phyloP scores from a whole-genome alignment of 2,888 invertebrate species.

The Ceriagrion tenellum region DNA sequence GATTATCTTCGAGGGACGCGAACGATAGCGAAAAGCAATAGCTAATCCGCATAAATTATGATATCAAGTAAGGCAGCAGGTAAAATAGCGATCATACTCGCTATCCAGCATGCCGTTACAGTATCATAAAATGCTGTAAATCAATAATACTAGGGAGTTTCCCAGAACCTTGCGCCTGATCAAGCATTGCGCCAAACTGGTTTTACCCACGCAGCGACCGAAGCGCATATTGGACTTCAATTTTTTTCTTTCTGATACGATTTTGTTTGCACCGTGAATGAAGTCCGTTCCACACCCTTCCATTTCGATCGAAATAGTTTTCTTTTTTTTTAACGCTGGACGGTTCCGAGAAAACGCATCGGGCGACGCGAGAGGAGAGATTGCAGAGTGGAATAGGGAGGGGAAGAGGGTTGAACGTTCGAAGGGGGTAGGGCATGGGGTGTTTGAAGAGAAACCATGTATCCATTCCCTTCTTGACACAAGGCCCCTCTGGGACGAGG shows the following conservation, averaged over 20 bases:
- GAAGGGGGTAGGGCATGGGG: background rate
- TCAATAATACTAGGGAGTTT: too few relatives aligned
- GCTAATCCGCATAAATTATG: too few relatives aligned
- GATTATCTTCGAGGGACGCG: too few relatives aligned
- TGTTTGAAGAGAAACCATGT: background rate
- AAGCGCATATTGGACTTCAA: too few relatives aligned
- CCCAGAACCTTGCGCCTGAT: too few relatives aligned
- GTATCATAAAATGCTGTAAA: too few relatives aligned
- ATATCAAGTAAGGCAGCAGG: too few relatives aligned
- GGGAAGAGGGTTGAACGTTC: background rate
- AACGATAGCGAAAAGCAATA: too few relatives aligned
- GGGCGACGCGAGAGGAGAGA: background rate
- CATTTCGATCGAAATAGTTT: background rate
- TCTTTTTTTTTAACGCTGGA: background rate
- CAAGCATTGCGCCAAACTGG: too few relatives aligned
- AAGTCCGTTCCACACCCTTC: background rate
- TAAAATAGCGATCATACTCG: too few relatives aligned
- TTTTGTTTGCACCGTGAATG: background rate
- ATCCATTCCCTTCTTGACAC: slow-evolving; percentile 15
- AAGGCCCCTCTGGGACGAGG: background rate
- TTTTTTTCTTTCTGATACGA: background rate
- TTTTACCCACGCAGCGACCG: too few relatives aligned
- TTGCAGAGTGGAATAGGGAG: background rate
- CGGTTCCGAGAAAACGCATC: background rate
- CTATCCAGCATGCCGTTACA: too few relatives aligned